Conservation (phyloP, 2,113 vertebrate species). For the Platycercus adscitus region DNA sequence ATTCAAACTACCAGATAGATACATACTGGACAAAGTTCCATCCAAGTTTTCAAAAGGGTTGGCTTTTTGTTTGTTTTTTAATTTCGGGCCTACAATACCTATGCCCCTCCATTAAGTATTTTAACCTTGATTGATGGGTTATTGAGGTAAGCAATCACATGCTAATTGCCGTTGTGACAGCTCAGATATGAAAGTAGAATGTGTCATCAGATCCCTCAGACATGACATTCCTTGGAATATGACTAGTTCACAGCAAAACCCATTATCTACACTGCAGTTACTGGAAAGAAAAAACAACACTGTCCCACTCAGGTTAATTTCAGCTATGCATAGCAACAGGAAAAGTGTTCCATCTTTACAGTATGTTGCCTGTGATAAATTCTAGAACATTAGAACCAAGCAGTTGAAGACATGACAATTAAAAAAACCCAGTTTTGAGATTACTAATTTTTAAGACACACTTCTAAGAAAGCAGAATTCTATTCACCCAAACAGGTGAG, state of each 20-base stretch:
- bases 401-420: background rate
- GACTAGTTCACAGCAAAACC: background rate
- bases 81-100: background rate
- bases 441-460: background rate
- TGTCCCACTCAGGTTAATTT: background rate
- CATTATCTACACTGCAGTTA: accelerated
- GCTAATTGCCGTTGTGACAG: background rate
- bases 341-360: background rate
- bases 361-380: background rate
- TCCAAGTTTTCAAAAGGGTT: background rate
- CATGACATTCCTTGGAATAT: accelerated
- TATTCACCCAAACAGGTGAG: background rate
- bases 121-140: background rate
- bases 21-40: background rate
- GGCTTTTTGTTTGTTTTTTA: background rate
- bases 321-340: background rate
- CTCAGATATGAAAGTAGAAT: background rate
- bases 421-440: background rate
- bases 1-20: background rate
- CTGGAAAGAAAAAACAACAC: background rate
- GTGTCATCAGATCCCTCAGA: background rate
- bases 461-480: background rate
- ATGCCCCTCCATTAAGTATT: background rate
- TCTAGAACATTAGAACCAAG: background rate
- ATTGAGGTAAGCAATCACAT: background rate